Evolutionary conservation across 2,113 vertebrate species (phyloP), one percentile per base, ranked within the genome.

Genomic region (Scophthalmus maximus): DNA sequence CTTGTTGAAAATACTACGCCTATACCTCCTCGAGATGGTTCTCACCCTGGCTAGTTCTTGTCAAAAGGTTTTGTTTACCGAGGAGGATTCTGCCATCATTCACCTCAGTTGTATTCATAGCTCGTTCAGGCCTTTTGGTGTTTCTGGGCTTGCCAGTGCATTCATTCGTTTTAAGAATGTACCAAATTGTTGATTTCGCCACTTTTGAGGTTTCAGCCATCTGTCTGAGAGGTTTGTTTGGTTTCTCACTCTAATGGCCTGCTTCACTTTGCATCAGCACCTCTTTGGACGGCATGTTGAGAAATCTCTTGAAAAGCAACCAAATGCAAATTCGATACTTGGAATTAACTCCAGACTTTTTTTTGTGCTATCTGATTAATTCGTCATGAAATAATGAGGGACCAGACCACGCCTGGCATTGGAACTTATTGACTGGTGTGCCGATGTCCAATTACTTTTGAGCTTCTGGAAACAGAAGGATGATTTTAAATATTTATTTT

Each of bases 191-290:
- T n/a, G 26, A 52, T 26, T 52, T 52, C n/a, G 46, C 46, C 20
- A 49, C 46, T 49, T 20, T 23, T 2, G 22, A 25, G 26, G 49
- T 50, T 50, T 50, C 4, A 18, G 26, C 51, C 51, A 53, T 53
- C 51, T 29, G 51, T n/a, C 26, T 18, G 26, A 53, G 26, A 30
- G 26, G 51, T 53, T 53, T 53, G 51, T 53, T 53, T 53, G 25
- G 26, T 18, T 32, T 11, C 17, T 25, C 49, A 26, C 11, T 50
- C 23, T 26, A 23, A 50, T 50, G 49, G 23, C 23, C 49, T 50
- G 10, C 49, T 15, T 25, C 49, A 50, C 22, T 12, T 8, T 22
- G 49, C 49, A 50, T 23, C 49, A 6, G 49, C 49, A 50, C 22
- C 49, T 26, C 49, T 26, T 50, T 25, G 23, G 49, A 50, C 49